These are phyloP conservation scores for Brachionus sp. DNA, from an alignment of 1,140 invertebrate genomes.

Conservation along the genomic window DNA sequence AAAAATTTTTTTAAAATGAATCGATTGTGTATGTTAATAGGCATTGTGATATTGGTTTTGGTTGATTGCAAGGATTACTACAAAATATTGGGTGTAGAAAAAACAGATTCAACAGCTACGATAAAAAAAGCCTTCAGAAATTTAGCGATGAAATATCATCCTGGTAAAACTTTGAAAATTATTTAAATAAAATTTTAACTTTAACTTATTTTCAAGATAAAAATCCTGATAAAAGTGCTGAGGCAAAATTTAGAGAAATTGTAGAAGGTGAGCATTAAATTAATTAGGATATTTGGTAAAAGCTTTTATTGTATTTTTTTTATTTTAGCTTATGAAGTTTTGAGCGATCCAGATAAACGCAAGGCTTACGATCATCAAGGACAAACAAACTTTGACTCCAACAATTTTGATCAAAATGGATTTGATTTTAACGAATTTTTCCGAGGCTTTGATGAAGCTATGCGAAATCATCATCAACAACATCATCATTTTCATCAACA, in stretches of 20 bases:
- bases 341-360: constrained; percentile 26
- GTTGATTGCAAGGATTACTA: constrained; percentile 71
- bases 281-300: background rate
- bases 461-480: constrained; percentile 28
- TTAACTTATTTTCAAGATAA: background rate
- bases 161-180: constrained; percentile 71
- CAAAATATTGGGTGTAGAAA: constrained; percentile 80
- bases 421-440: constrained; percentile 44
- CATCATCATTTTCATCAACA: constrained; percentile 16
- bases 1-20: background rate
- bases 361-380: constrained; percentile 9
- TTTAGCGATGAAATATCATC: constrained; percentile 94
- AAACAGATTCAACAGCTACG: constrained; percentile 77
- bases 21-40: background rate
- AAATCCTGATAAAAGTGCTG: constrained; percentile 43
- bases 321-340: constrained; percentile 36
- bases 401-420: constrained; percentile 1
- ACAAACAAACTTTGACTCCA: background rate
- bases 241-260: constrained; percentile 41
- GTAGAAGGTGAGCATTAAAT: background rate
- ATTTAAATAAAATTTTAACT: background rate
- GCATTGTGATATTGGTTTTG: background rate
- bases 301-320: background rate
- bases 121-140: constrained; percentile 72
- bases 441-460: constrained; percentile 19